These are phyloP conservation scores for Microctenopoma steveboyesi DNA, from an alignment of 2,797 vertebrate species.

Conservation along the genomic window DNA sequence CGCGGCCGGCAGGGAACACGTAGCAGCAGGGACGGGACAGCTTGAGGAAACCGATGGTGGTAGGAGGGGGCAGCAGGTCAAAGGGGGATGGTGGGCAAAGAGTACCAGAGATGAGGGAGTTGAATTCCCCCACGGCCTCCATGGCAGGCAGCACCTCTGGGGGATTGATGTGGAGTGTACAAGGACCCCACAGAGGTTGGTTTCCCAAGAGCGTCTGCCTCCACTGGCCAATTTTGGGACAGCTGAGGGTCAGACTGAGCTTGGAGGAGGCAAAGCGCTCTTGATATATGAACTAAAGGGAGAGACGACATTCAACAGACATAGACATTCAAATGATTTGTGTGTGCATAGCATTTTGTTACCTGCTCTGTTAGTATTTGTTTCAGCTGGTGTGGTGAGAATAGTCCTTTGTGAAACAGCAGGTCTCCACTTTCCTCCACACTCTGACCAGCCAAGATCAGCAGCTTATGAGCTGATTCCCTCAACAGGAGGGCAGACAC, in stretches of 20 bases:
- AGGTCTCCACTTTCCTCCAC: constrained; percentile 90
- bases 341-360: neutral
- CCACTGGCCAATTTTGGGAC: constrained; percentile 89
- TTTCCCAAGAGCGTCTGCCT: constrained; percentile 77
- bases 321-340: neutral
- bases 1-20: constrained; percentile 92
- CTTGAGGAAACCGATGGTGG: constrained; percentile 93
- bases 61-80: constrained; percentile 92
- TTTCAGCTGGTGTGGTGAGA: constrained; percentile 88
- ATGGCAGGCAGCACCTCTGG: constrained; percentile 82
- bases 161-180: constrained; percentile 87
- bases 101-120: constrained; percentile 84
- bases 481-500: constrained; percentile 88
- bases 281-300: constrained; percentile 78
- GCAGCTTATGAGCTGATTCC: constrained; percentile 88
- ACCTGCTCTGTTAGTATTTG: constrained; percentile 92
- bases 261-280: constrained; percentile 71
- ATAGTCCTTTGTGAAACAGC: constrained; percentile 89
- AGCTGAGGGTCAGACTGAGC: constrained; percentile 86
- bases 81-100: constrained; percentile 87
- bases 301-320: constrained; percentile 21
- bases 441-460: constrained; percentile 91
- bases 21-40: constrained; percentile 97
- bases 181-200: constrained; percentile 81
- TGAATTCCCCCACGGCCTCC: constrained; percentile 91